Conservation (phyloP, 2,113 vertebrate genomes). For the Arizona elegans region DNA sequence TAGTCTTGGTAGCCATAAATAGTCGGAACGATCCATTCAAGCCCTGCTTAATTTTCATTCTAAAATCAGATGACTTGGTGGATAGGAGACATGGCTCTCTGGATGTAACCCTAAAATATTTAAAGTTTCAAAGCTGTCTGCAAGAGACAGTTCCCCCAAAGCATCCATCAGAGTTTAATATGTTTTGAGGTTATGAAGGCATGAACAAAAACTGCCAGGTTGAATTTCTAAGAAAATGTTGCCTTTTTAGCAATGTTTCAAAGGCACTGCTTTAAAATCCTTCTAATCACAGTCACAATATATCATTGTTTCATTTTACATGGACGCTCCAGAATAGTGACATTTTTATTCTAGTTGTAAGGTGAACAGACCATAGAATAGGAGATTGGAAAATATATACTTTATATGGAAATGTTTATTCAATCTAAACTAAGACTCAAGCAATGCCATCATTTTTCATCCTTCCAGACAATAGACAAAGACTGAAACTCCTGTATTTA, state of each 20-base stretch:
- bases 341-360: slow-evolving; percentile 40
- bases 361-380: slow-evolving; percentile 42
- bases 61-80: background rate
- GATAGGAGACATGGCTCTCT: background rate
- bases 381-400: slow-evolving; percentile 18
- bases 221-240: background rate
- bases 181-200: background rate
- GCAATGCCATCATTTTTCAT: slow-evolving; percentile 38
- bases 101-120: background rate
- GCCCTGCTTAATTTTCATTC: background rate
- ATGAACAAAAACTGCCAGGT: background rate
- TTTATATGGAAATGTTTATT: slow-evolving; percentile 61
- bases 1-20: background rate
- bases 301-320: slow-evolving; percentile 4
- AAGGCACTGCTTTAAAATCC: background rate
- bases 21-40: background rate
- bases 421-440: slow-evolving; percentile 29
- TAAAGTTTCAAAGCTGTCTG: background rate
- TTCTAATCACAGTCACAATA: background rate
- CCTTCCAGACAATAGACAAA: slow-evolving; percentile 60
- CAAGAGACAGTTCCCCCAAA: background rate
- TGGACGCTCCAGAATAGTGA: slow-evolving; percentile 20
- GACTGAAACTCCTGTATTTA: slow-evolving; percentile 39
- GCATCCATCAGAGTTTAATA: background rate
- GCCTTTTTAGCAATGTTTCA: slow-evolving; percentile 6